Evolutionary conservation across 2,888 invertebrate genomes (phyloP).

Genomic region (Automeris io): DNA sequence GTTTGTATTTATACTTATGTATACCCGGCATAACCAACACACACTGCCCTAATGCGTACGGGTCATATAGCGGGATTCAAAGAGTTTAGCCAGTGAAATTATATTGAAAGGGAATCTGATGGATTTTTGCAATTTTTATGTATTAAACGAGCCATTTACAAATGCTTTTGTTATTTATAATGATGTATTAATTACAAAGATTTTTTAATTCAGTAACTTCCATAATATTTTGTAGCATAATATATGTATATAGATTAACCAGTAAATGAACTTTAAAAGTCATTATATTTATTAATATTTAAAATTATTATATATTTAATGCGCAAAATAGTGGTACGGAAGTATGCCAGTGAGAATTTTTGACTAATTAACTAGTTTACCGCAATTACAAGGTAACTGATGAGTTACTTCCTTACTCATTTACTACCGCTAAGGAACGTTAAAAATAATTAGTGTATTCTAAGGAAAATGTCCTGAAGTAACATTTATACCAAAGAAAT

Average conservation of each 20-base stretch:
- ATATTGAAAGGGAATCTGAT: constrained; percentile 75
- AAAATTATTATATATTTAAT: not conserved
- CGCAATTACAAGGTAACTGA: constrained; percentile 1
- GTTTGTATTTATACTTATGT: constrained; percentile 50
- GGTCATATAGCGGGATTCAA: constrained; percentile 75
- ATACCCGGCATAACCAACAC: constrained; percentile 61
- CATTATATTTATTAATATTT: not conserved
- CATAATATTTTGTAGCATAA: too few relatives aligned
- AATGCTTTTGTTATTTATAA: not conserved
- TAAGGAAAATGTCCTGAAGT: too few relatives aligned
- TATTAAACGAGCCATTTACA: constrained; percentile 1
- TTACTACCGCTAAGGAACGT: too few relatives aligned
- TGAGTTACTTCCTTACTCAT: not conserved
- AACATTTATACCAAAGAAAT: too few relatives aligned
- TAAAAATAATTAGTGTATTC: too few relatives aligned
- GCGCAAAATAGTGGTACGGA: not conserved
- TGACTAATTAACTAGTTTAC: constrained; percentile 2
- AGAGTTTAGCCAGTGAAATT: constrained; percentile 75
- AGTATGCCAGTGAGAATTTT: not conserved
- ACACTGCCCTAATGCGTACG: constrained; percentile 76
- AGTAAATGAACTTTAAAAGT: too few relatives aligned
- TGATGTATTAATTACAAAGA: not conserved
- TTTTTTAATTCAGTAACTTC: too few relatives aligned
- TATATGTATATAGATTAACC: too few relatives aligned
- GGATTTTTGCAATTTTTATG: constrained; percentile 57